Evolutionary conservation across 53 echinoderm and acorn worm species (phyloP), one percentile per base, ranked within the genome.

Genomic region (Echinometra lucunter): DNA sequence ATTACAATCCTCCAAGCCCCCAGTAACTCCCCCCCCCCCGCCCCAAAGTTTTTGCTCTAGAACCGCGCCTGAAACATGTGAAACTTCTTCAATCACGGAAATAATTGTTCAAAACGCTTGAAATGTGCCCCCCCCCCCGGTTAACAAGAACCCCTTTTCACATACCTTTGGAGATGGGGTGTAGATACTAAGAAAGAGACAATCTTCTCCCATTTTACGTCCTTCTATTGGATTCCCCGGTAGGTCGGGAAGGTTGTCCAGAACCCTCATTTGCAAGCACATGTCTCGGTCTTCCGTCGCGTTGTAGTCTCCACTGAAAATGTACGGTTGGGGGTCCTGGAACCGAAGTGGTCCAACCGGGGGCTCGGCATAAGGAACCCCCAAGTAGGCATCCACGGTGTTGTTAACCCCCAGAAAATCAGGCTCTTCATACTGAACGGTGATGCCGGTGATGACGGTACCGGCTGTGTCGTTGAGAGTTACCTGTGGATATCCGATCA

Each of bases 151-250:
- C 13, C 12, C 21, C 5, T 40, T 4, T 78, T 78, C 21, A 78
- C 78, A 3, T 34, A 93, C 93, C 93, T 93, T 80, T 37, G 78
- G 93, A 1, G 93, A 75, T 16, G 93, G 93, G 2, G 81, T 37
- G 40, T 93, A 93, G 58, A 93, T 93, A 57, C 80, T 93, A 6
- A 93, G 58, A 58, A 78, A 93, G 37, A 93, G 93, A 19, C 93
- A 93, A 57, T 93, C 93, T 58, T 93, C 93, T 2, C 80, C 38
- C 35, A 93, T 42, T 7, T 93, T 2, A 6, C 93, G 53, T 27
- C 92, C 72, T 28, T 44, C 28, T 2, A 55, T 74, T 25, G 92
- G 92, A 21, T 40, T 38, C 19, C 78, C 78, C 4, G 78, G 78
- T 78, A 78, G 42, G 13, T 70, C 72, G 16, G 72, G 45, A 2